Evolutionary conservation across 92 coral and sea anemone species (phyloP), one percentile per base, ranked within the genome.

Genomic region (Epizoanthus scotinus): DNA sequence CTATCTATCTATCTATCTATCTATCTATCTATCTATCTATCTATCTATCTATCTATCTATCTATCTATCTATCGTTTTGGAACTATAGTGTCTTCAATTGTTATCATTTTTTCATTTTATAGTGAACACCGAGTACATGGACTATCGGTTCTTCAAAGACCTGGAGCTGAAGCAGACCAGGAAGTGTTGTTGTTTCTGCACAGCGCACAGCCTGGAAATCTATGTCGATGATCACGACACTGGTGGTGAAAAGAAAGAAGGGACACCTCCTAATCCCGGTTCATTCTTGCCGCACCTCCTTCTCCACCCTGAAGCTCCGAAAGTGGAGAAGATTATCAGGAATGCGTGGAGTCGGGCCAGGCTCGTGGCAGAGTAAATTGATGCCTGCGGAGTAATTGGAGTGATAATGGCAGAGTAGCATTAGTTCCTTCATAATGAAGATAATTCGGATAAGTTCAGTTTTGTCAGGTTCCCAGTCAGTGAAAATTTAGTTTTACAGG

Each of bases 81-180:
- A n/a, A n/a, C n/a, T n/a, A n/a, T n/a, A n/a, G n/a, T n/a, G n/a
- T n/a, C n/a, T n/a, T n/a, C n/a, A 34, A 5, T 68, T 14, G 27
- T 31, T 17, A 38, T 44, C 1, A 77, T 56, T 25, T 27, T 8
- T 78, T 14, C 47, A 31, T 54, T 17, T 74, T 52, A 5, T 74
- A 92, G 97, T 92, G 36, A 92, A 87, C 42, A 92, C 97, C 15
- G 99, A 96, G 83, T 96, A 96, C 90, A 93, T 94, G 90, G 99
- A 96, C 67, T 96, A 91, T 60, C 89, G 99, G 44, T 96, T 96
- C 90, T 84, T 96, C 88, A 96, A 96, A 77, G 99, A 96, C 79
- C 85, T 96, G 73, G 99, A 96, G 74, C 75, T 96, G 73, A 96
- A 96, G 85, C 85, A 87, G 21, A 91, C 94, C 5, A 86, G 98